phyloP scores from a whole-genome alignment of 2,113 vertebrate genomes.

The Hemiprocne comata region DNA sequence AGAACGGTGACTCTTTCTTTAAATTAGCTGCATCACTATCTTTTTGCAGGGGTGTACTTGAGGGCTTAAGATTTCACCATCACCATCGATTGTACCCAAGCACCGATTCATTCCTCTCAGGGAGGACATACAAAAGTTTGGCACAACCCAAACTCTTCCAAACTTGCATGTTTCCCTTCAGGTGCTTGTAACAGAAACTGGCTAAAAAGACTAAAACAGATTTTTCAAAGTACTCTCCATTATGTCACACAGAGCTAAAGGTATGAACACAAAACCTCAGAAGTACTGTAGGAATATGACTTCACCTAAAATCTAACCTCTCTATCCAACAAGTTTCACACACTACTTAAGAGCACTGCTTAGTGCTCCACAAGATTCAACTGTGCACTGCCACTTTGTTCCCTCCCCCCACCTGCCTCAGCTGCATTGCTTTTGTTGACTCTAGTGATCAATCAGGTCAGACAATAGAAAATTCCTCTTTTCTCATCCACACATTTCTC shows the following conservation, averaged over 20 bases:
- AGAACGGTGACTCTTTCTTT: not conserved
- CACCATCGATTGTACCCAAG: not conserved
- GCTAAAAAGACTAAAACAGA: not conserved
- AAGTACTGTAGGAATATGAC: not conserved
- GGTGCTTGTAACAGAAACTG: not conserved
- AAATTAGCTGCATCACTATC: not conserved
- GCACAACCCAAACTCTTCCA: not conserved
- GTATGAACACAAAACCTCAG: not conserved
- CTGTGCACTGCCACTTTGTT: not conserved
- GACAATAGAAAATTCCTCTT: not conserved
- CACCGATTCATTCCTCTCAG: not conserved
- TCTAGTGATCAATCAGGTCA: not conserved
- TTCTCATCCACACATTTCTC: not conserved
- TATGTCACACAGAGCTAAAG: not conserved
- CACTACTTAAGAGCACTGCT: not conserved
- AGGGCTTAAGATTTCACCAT: not conserved
- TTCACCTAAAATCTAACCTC: not conserved
- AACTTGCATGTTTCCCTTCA: not conserved
- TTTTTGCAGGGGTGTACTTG: not conserved
- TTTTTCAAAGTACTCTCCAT: not conserved
- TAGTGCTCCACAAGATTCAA: not conserved
- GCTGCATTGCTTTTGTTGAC: not conserved
- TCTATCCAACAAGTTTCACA: not conserved
- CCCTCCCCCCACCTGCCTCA: not conserved
- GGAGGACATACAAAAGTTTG: not conserved